These are phyloP conservation scores for Planococcus citri DNA, from an alignment of 1,140 invertebrate genomes.

Conservation along the genomic window DNA sequence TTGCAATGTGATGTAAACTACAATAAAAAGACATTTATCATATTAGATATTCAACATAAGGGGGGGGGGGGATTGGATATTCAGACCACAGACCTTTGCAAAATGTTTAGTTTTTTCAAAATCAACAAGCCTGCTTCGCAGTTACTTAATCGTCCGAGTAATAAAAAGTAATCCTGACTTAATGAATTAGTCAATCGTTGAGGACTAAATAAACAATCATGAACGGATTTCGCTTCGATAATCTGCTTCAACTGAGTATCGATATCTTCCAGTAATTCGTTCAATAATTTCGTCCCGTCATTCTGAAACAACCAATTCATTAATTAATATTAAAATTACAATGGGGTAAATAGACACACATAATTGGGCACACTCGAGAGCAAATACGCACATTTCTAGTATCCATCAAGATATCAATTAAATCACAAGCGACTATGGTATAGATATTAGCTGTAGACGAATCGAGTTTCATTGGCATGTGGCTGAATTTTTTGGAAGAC, in stretches of 20 bases:
- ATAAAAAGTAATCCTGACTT: slow-evolving; percentile 86
- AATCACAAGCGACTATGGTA: slow-evolving; percentile 56
- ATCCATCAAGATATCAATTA: slow-evolving; percentile 59
- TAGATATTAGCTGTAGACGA: slow-evolving; percentile 44
- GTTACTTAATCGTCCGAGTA: slow-evolving; percentile 73
- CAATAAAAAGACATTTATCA: slow-evolving; percentile 11
- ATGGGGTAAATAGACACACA: not conserved
- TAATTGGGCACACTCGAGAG: not conserved
- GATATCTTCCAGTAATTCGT: slow-evolving; percentile 68
- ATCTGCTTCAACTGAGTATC: slow-evolving; percentile 60
- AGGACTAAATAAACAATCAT: slow-evolving; percentile 80
- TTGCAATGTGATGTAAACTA: slow-evolving; percentile 23
- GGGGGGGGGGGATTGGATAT: not conserved
- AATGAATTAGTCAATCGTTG: slow-evolving; percentile 74
- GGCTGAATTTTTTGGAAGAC: slow-evolving; percentile 65
- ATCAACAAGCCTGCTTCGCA: slow-evolving; percentile 55
- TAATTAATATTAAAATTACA: not conserved
- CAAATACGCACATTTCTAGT: slow-evolving; percentile 29
- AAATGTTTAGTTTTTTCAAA: slow-evolving; percentile 63
- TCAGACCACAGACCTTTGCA: slow-evolving; percentile 49
- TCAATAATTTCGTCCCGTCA: slow-evolving; percentile 22
- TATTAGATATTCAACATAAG: not conserved
- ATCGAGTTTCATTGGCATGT: slow-evolving; percentile 40
- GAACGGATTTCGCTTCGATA: slow-evolving; percentile 54
- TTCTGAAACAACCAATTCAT: not conserved